Base-by-base conservation (phyloP, 2,888 invertebrate species). In the Toxonevra muliebris region DNA sequence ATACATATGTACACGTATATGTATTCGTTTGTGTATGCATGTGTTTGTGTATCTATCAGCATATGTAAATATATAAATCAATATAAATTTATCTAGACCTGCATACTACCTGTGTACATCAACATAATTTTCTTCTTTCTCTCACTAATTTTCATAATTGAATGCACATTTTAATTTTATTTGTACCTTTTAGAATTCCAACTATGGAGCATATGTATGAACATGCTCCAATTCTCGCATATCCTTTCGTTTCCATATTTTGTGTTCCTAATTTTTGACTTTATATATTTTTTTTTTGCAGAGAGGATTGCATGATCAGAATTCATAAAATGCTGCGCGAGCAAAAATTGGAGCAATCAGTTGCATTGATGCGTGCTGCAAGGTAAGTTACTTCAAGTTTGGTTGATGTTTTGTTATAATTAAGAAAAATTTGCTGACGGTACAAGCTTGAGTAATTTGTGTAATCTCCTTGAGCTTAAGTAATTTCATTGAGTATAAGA, bases 301-400 rank as follows among this genome's bases (percentile, higher is more conserved):
- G 96, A 84, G 90, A 89, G 71, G 92, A 93, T 79, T 94, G 96
- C 69, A 94, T 97, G 93, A 90, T 91, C 81, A 91, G 90, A 77
- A 91, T 97, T 74, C 95, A 97, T 83, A 90, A 89, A 77, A 87
- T 90, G 71, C 87, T 97, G 83, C 89, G 93, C 59, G 88, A 88
- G 62, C 89, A 89, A 68, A 89, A 92, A 75, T 89, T 91, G 75
- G 93, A 93, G 79, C 90, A 91, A 76, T 94, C 95, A 13, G 88
- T 96, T 48, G 92, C 92, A 69, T 87, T 96, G 75, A 88, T 97
- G 74, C 89, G 95, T 80, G 91, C 95, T 64, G 91, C 94, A 68
- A 87, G 90, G 91, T 90, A 80, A 86, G 86, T 84, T 43, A 30
- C 30, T 53, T 61, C 13, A 12, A 53, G 5, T 53, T 17, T 53